A percentile compares a stretch with the other conserved stretches of the same genome.
Conservation (phyloP, 2,888 invertebrate genomes). For the Caenorhabditis wallacei region DNA sequence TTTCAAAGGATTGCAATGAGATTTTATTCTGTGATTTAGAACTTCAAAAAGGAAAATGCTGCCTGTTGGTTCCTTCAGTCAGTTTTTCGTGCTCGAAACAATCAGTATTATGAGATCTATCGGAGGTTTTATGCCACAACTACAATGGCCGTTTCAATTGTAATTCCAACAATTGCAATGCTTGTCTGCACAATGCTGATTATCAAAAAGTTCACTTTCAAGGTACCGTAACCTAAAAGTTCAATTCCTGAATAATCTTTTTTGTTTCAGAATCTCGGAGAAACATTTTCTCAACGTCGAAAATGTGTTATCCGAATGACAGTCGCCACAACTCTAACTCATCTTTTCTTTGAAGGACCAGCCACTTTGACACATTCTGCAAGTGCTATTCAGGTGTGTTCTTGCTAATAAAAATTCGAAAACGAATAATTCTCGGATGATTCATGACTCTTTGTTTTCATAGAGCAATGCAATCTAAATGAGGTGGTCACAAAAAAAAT, state of each 20-base stretch:
- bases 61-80: constrained; percentile 68
- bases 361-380: constrained; percentile 74
- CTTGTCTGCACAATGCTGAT: constrained; percentile 79
- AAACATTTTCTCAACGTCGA: constrained; percentile 78
- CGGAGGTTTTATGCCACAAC: constrained; percentile 72
- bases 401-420: constrained; percentile 3
- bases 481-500: constrained; percentile 15
- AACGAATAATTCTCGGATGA: constrained; percentile 31
- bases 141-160: constrained; percentile 76
- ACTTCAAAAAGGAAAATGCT: constrained; percentile 47
- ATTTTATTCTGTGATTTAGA: constrained; percentile 13
- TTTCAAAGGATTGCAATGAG: not conserved
- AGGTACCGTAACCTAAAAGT: constrained; percentile 8
- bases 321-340: constrained; percentile 79
- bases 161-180: constrained; percentile 80
- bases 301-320: constrained; percentile 81
- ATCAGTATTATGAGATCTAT: constrained; percentile 59
- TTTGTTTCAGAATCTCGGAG: constrained; percentile 77
- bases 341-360: constrained; percentile 80
- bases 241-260: not conserved
- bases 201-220: constrained; percentile 61
- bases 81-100: constrained; percentile 57
- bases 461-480: constrained; percentile 35
- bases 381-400: constrained; percentile 67
- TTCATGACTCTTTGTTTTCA: constrained; percentile 40